phyloP scores from a whole-genome alignment of 2,797 vertebrate species.

The Centropyge bicolor region DNA sequence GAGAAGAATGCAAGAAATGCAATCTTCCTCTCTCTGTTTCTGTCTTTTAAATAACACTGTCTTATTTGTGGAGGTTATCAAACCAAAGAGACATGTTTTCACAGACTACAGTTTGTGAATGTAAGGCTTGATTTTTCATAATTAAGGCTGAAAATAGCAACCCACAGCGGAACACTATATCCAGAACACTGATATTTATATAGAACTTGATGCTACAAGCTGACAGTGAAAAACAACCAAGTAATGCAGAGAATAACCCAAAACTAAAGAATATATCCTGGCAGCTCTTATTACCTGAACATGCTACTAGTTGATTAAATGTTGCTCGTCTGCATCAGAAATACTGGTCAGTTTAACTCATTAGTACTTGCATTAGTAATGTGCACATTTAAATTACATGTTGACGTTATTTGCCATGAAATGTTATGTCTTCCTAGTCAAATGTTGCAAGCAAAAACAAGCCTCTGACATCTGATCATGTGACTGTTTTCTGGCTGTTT shows the following conservation, averaged over 20 bases:
- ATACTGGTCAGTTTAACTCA: too few species aligned
- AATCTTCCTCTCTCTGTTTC: slow-evolving; percentile 27
- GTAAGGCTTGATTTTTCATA: not conserved
- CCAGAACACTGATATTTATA: slow-evolving; percentile 1
- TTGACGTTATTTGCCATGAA: too few species aligned
- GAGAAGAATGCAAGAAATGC: not conserved
- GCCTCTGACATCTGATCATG: too few species aligned
- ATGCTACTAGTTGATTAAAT: too few species aligned
- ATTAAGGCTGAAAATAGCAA: slow-evolving; percentile 14
- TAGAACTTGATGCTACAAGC: not conserved
- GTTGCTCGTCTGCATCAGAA: too few species aligned
- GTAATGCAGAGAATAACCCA: not conserved
- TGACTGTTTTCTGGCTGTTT: too few species aligned
- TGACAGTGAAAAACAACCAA: slow-evolving; percentile 1
- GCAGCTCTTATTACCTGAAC: not conserved
- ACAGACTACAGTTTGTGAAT: not conserved
- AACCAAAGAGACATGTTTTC: not conserved
- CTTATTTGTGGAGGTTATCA: not conserved
- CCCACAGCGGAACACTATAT: not conserved
- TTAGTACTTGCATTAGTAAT: too few species aligned
- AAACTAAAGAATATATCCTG: not conserved
- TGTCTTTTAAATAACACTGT: not conserved
- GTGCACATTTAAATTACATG: too few species aligned
- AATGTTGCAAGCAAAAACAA: too few species aligned
- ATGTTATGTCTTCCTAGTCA: too few species aligned